Evolutionary conservation across 2,888 invertebrate species (phyloP), one percentile per base, ranked within the genome.

Genomic region (Julus scandinavius): DNA sequence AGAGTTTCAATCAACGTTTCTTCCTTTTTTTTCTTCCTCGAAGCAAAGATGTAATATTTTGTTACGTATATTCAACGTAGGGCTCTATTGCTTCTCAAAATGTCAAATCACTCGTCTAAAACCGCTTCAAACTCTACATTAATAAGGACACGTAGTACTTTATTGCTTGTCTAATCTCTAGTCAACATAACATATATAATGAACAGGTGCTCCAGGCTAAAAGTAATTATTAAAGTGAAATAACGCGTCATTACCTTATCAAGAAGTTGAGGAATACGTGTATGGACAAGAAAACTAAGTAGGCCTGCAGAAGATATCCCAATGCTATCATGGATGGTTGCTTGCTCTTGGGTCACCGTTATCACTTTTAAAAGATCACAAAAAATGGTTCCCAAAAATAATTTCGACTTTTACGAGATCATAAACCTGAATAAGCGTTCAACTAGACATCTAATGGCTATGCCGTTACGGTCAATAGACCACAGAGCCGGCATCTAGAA

Each of bases 41-140:
- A 72, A 72, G 72, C 72, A n/a, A 72, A 72, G 29, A 72, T 72
- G 72, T 72, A 63, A 15, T 63, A 20, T n/a, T 72, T 72, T 72
- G 9, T 72, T 29, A 72, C 9, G 72, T n/a, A 29, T 29, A 20
- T 0, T 72, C 72, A 72, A 11, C 29, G 20, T 6, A n/a, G 29
- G 6, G 29, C 20, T 58, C 72, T 11, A 29, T 72, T n/a, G n/a
- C n/a, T n/a, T n/a, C n/a, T 9, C 72, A 29, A 72, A 72, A 29
- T 72, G 72, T 72, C 72, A 72, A 72, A 72, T 72, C 72, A 29
- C 29, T 72, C 29, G n/a, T 72, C 72, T 29, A 9, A 29, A n/a
- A n/a, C n/a, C 2, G 72, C 72, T 72, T 9, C 29, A 72, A 72
- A 72, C 72, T 58, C 58, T 29, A 11, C 29, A 72, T 72, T 72